Percentiles rank a stretch among this genome's conserved stretches.
These are phyloP conservation scores for Vanacampus margaritifer DNA, from an alignment of 2,113 vertebrate species.

Conservation along the genomic window DNA sequence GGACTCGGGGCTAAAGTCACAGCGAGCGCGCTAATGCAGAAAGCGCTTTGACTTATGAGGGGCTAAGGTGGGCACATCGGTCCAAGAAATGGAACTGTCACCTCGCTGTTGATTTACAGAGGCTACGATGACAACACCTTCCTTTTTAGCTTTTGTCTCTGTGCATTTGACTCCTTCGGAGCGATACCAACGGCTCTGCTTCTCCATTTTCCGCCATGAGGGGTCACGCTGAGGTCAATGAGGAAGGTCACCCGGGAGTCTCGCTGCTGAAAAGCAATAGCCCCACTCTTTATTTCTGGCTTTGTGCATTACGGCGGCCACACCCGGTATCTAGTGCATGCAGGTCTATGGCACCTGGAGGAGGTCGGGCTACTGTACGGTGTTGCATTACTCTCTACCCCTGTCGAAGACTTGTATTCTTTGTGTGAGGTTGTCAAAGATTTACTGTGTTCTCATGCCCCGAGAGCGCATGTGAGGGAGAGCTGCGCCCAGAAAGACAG, in stretches of 20 bases:
- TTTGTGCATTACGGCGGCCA: constrained; percentile 64
- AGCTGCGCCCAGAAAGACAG: constrained; percentile 26
- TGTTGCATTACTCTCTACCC: constrained; percentile 66
- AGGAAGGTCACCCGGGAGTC: constrained; percentile 70
- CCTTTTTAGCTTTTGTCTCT: constrained; percentile 59
- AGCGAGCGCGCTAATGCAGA: constrained; percentile 37
- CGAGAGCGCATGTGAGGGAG: constrained; percentile 18
- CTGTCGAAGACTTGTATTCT: constrained; percentile 48
- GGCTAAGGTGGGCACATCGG: constrained; percentile 33
- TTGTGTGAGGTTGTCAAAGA: constrained; percentile 66
- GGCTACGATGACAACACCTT: constrained; percentile 54
- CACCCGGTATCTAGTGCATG: constrained; percentile 70
- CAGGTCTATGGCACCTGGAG: constrained; percentile 57
- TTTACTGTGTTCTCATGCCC: constrained; percentile 69
- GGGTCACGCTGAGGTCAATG: constrained; percentile 65
- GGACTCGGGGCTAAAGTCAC: constrained; percentile 55
- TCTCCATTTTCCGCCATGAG: constrained; percentile 47
- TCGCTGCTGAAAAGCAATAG: constrained; percentile 69
- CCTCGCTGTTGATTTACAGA: constrained; percentile 55
- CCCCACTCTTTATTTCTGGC: constrained; percentile 64
- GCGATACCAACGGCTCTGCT: constrained; percentile 51
- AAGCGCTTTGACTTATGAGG: constrained; percentile 55
- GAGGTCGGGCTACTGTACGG: constrained; percentile 69
- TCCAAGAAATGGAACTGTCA: constrained; percentile 49
- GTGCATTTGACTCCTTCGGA: constrained; percentile 58